Evolutionary conservation across 1,140 invertebrate genomes (phyloP), one percentile per base, ranked within the genome.

Genomic region (Heliconius nattereri): DNA sequence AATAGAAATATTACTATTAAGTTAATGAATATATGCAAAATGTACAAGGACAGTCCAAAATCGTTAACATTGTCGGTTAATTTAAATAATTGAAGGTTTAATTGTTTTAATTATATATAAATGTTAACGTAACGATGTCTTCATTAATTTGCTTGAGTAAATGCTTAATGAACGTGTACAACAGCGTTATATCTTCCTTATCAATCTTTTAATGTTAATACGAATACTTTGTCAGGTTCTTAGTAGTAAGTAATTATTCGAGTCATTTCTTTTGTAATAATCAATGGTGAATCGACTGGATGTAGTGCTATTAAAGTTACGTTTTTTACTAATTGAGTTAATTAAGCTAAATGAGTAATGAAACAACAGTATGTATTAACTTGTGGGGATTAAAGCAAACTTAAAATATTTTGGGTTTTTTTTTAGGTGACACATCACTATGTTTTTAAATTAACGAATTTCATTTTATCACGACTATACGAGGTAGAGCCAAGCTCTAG

Each of bases 91-190:
- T 66, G 45, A 45, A 7, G 19, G 23, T 71, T 70, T 70, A 76
- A 76, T 71, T 76, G 60, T 70, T 71, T 71, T 76, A 54, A 76
- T 76, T 76, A 76, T 40, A 60, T 76, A 76, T 76, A 54, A 23
- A 71, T 23, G 70, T 37, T 75, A 75, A 35, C 32, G 60, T 75
- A 75, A 79, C 54, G 73, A 72, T n/a, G 29, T 79, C 26, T 66
- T 66, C 60, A 71, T 71, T 71, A 76, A 49, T 70, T 76, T 70
- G 23, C 54, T 74, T 66, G 57, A 66, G 32, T 78, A 74, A 74
- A 78, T 72, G 72, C 52, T 74, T 78, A 40, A 78, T 45, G 20
- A 16, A 49, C 16, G 35, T 26, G 60, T 66, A 66, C 26, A 26
- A 66, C 23, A 7, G 60, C 60, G 60, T 66, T 66, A 76, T 80